A percentile compares a stretch with the other conserved stretches of the same genome.
phyloP scores from a whole-genome alignment of 2,113 vertebrate genomes.

The Plectropomus leopardus region DNA sequence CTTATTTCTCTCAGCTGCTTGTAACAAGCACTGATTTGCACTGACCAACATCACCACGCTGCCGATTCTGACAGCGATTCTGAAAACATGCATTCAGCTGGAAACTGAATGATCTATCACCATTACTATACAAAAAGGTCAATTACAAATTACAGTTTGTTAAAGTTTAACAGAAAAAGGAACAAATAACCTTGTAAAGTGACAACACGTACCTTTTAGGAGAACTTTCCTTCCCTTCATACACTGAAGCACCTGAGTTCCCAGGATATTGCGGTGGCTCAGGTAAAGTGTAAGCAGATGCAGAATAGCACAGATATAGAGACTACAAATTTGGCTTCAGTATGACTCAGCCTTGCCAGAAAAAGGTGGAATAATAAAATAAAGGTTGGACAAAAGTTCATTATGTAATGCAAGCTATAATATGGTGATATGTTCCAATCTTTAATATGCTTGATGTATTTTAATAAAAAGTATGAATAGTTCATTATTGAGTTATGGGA shows the following conservation, averaged over 20 bases:
- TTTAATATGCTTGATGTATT: slow-evolving; percentile 32
- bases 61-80: not conserved
- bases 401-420: not conserved
- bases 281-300: not conserved
- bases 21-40: not conserved
- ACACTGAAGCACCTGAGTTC: not conserved
- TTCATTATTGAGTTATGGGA: slow-evolving; percentile 31
- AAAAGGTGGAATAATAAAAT: not conserved
- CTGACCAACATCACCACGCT: too few species aligned
- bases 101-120: not conserved
- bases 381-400: slow-evolving; percentile 14
- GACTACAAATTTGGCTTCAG: not conserved
- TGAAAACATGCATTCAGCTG: not conserved
- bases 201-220: not conserved
- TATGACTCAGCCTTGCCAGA: not conserved
- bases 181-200: too few species aligned
- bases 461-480: slow-evolving; percentile 41
- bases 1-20: not conserved
- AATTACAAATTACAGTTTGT: too few species aligned
- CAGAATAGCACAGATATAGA: not conserved
- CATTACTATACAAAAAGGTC: not conserved
- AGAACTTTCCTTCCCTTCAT: too few species aligned
- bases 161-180: too few species aligned
- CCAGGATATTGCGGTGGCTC: too few species aligned
- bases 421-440: not conserved